Percentiles rank a stretch among this genome's conserved stretches.
phyloP scores from a whole-genome alignment of 2,797 vertebrate genomes.

The Hyperoplus immaculatus region DNA sequence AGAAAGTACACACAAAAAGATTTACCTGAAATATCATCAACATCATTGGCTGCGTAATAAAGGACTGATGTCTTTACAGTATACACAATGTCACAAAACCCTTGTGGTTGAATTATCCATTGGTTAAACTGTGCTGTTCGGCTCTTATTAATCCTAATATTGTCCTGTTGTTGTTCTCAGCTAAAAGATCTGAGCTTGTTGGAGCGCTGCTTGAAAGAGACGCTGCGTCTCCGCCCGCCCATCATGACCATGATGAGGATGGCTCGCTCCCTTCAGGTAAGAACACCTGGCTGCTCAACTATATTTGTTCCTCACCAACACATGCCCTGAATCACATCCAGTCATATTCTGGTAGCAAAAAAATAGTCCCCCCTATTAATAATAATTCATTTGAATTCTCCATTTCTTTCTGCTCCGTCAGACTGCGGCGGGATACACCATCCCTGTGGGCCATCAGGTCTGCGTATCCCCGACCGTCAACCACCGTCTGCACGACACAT shows the following conservation, averaged over 20 bases:
- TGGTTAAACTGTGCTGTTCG: not conserved
- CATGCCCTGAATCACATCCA: not conserved
- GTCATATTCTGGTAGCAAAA: not conserved
- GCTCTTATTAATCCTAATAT: not conserved
- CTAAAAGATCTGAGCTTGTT: conserved; percentile 93
- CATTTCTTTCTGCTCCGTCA: conserved; percentile 50
- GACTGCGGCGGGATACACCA: conserved; percentile 92
- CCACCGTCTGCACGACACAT: conserved; percentile 93
- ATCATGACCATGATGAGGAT: conserved; percentile 99
- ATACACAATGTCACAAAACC: not conserved
- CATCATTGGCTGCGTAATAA: not conserved
- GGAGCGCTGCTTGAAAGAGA: conserved; percentile 96
- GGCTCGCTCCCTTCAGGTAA: conserved; percentile 92
- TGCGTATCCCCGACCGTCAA: conserved; percentile 98
- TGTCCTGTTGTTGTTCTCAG: conserved; percentile 73
- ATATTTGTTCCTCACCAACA: not conserved
- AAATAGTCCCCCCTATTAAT: not conserved
- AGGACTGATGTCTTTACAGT: not conserved
- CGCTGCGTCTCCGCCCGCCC: conserved; percentile 94
- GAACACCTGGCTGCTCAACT: not conserved
- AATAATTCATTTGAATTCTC: not conserved
- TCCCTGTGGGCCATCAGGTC: conserved; percentile 96
- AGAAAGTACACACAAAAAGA: not conserved
- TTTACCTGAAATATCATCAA: not conserved
- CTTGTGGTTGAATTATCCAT: not conserved